Evolutionary conservation across 2,113 vertebrate species (phyloP).

Genomic region (Polyodon spathula): DNA sequence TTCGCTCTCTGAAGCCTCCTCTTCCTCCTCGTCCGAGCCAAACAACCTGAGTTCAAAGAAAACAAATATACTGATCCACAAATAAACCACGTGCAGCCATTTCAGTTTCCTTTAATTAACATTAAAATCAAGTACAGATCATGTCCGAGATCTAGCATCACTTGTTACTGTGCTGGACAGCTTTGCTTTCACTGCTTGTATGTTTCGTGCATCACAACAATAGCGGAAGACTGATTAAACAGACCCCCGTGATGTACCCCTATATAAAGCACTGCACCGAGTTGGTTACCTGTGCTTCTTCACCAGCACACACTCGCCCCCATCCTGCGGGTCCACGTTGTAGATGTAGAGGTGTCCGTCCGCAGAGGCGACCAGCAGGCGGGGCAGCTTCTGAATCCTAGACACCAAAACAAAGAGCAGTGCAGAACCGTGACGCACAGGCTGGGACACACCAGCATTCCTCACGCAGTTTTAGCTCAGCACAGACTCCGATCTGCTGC

Average conservation of each 20-base stretch:
- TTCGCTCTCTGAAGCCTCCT: conserved; percentile 48
- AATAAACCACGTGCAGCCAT: neutral
- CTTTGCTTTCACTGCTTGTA: too few species aligned
- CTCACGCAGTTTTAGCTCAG: too few species aligned
- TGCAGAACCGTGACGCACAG: too few species aligned
- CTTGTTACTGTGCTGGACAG: too few species aligned
- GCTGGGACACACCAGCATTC: too few species aligned
- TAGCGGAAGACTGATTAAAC: too few species aligned
- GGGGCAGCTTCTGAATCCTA: conserved; percentile 87
- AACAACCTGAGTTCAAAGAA: conserved; percentile 53
- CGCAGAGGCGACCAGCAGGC: conserved; percentile 75
- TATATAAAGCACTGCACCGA: neutral
- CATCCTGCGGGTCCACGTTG: conserved; percentile 86
- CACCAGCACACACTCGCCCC: conserved; percentile 80
- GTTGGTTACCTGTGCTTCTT: conserved; percentile 74
- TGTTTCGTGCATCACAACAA: too few species aligned
- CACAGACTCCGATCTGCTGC: too few species aligned
- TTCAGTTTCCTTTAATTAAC: too few species aligned
- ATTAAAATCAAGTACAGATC: too few species aligned
- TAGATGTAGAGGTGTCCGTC: conserved; percentile 80
- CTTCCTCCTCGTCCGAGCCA: conserved; percentile 43
- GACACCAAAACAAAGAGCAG: neutral
- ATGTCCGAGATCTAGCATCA: too few species aligned
- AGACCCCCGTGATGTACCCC: too few species aligned
- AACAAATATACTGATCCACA: neutral